Percentiles rank a stretch among this genome's conserved stretches.
These are phyloP conservation scores for Nycteola revayana DNA, from an alignment of 2,888 invertebrate species.

Conservation along the genomic window DNA sequence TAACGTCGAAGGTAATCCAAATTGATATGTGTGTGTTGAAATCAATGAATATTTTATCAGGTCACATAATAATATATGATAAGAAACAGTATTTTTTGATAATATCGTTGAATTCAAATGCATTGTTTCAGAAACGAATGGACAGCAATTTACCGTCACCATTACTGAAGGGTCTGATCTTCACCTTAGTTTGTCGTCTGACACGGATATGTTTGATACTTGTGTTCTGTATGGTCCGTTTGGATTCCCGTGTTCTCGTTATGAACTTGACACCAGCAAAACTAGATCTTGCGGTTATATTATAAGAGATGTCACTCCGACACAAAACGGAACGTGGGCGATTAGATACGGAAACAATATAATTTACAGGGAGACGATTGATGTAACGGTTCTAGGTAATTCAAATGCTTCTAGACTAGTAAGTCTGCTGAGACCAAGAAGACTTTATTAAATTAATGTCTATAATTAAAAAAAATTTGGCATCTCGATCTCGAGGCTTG, in stretches of 20 bases:
- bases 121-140: conserved; percentile 15
- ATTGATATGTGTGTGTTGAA: conserved; percentile 29
- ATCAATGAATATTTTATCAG: conserved; percentile 39
- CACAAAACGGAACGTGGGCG: conserved; percentile 50
- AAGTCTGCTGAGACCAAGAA: too few species aligned
- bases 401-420: too few species aligned
- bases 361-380: conserved; percentile 42
- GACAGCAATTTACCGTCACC: conserved; percentile 17
- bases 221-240: conserved; percentile 49
- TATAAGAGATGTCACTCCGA: conserved; percentile 32
- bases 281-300: conserved; percentile 48
- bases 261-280: conserved; percentile 35
- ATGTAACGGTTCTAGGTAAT: conserved; percentile 52
- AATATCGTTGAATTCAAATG: conserved; percentile 3
- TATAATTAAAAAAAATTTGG: too few species aligned
- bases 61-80: conserved; percentile 66
- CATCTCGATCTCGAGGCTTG: too few species aligned
- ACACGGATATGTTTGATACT: conserved; percentile 39
- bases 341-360: conserved; percentile 52
- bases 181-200: conserved; percentile 44
- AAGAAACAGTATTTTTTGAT: conserved; percentile 17
- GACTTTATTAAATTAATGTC: too few species aligned
- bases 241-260: conserved; percentile 19
- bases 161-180: conserved; percentile 52
- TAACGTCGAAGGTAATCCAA: conserved; percentile 55